phyloP scores from a whole-genome alignment of 1,140 invertebrate species.

The Varroa destructor region DNA sequence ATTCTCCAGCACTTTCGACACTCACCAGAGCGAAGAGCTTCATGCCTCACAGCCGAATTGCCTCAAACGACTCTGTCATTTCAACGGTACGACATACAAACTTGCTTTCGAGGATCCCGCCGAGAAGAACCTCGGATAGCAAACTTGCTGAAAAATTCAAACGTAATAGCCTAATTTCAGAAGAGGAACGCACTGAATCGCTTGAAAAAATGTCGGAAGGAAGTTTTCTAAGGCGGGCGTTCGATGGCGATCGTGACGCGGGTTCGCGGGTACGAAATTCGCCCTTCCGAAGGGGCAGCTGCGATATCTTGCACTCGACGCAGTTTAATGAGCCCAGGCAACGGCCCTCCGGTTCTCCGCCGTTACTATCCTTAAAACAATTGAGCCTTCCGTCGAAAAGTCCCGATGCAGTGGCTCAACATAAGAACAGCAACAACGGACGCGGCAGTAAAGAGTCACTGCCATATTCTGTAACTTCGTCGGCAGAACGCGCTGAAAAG shows the following conservation, averaged over 20 bases:
- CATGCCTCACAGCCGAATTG: not conserved
- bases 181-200: not conserved
- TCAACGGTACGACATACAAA: not conserved
- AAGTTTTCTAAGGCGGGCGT: not conserved
- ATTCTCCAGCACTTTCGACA: not conserved
- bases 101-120: not conserved
- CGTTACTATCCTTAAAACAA: too few relatives aligned
- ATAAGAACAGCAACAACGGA: too few relatives aligned
- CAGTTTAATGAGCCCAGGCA: too few relatives aligned
- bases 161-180: conserved; percentile 11
- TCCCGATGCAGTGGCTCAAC: too few relatives aligned
- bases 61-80: conserved; percentile 1
- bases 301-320: not conserved
- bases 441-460: too few relatives aligned
- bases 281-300: conserved; percentile 11
- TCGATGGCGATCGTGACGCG: not conserved
- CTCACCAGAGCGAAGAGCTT: not conserved
- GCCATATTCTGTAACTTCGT: too few relatives aligned
- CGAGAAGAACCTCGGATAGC: conserved; percentile 21
- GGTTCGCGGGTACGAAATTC: conserved; percentile 5
- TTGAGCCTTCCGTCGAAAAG: too few relatives aligned
- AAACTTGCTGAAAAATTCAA: conserved; percentile 23
- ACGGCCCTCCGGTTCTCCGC: too few relatives aligned
- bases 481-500: too few relatives aligned
- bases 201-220: conserved; percentile 5